A percentile compares a stretch with the other conserved stretches of the same genome.
Evolutionary conservation across 2,797 vertebrate species (phyloP).

Genomic region (Chromobotia macracanthus): DNA sequence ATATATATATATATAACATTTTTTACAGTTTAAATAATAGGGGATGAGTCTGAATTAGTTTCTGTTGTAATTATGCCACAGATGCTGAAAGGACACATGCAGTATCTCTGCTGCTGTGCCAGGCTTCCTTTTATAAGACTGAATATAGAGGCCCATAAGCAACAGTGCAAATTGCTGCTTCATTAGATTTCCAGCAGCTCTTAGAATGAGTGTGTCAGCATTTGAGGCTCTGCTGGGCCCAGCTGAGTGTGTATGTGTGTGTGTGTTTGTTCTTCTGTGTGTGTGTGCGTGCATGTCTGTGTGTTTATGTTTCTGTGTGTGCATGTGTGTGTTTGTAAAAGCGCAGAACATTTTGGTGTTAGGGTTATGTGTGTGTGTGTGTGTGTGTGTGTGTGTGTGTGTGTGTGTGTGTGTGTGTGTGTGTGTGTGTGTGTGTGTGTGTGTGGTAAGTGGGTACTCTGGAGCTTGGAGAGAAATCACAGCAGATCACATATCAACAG

Average conservation of each 20-base stretch:
- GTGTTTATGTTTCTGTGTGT: constrained; percentile 36
- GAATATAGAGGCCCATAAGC: constrained; percentile 51
- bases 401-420: too few species aligned
- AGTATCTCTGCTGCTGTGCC: constrained; percentile 28
- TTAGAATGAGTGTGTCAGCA: constrained; percentile 61
- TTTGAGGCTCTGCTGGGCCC: constrained; percentile 49
- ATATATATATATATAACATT: too few species aligned
- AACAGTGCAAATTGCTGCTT: constrained; percentile 61
- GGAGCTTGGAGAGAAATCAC: constrained; percentile 11
- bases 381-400: too few species aligned
- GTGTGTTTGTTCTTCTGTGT: constrained; percentile 25
- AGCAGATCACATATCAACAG: neutral
- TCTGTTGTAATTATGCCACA: too few species aligned
- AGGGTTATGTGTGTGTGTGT: neutral
- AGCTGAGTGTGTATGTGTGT: constrained; percentile 32
- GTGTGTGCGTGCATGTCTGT: constrained; percentile 11
- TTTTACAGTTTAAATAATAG: too few species aligned
- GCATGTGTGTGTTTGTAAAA: constrained; percentile 32
- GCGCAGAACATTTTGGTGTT: too few species aligned
- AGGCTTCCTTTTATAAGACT: constrained; percentile 56
- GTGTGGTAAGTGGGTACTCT: too few species aligned
- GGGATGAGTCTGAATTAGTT: too few species aligned
- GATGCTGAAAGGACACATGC: constrained; percentile 26
- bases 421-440: too few species aligned
- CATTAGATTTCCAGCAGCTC: constrained; percentile 61